Evolutionary conservation across 2,888 invertebrate species (phyloP).

Genomic region (Acrobasis repandana): DNA sequence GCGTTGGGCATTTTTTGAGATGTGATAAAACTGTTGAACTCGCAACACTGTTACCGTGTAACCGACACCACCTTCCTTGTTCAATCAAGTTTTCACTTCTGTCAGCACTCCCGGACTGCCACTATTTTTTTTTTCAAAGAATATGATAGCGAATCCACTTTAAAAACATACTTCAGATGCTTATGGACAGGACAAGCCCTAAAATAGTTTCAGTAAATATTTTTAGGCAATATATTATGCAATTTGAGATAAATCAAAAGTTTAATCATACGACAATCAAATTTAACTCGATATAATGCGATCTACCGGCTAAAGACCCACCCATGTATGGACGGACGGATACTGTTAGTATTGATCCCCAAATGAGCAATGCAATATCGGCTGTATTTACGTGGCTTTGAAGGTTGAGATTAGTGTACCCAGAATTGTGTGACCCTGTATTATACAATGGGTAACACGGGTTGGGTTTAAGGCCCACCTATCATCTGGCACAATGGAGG

Average conservation of each 20-base stretch:
- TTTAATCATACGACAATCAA: conserved; percentile 24
- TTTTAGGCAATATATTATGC: background rate
- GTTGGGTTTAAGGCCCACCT: conserved; percentile 39
- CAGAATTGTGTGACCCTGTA: conserved; percentile 40
- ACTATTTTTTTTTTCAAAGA: too few species aligned
- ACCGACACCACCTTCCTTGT: too few species aligned
- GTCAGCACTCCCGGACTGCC: too few species aligned
- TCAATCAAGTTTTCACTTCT: too few species aligned
- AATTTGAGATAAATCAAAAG: background rate
- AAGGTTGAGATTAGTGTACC: conserved; percentile 36
- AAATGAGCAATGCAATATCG: conserved; percentile 29
- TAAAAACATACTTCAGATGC: too few species aligned
- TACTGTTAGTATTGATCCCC: conserved; percentile 41
- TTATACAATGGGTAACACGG: conserved; percentile 37
- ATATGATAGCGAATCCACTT: too few species aligned
- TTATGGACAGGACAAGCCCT: too few species aligned
- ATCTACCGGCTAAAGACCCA: conserved; percentile 34
- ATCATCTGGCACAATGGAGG: conserved; percentile 50
- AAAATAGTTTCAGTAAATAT: too few species aligned
- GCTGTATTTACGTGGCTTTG: conserved; percentile 27
- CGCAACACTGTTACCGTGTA: too few species aligned
- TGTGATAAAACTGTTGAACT: too few species aligned
- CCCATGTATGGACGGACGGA: conserved; percentile 33
- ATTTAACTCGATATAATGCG: conserved; percentile 32
- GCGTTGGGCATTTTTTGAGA: too few species aligned